Percentiles rank a stretch among this genome's conserved stretches.
Evolutionary conservation across 30 jellyfish, hydroid and myxozoan species (phyloP).

Genomic region (Aurelia aurita complex sp. Pacific): DNA sequence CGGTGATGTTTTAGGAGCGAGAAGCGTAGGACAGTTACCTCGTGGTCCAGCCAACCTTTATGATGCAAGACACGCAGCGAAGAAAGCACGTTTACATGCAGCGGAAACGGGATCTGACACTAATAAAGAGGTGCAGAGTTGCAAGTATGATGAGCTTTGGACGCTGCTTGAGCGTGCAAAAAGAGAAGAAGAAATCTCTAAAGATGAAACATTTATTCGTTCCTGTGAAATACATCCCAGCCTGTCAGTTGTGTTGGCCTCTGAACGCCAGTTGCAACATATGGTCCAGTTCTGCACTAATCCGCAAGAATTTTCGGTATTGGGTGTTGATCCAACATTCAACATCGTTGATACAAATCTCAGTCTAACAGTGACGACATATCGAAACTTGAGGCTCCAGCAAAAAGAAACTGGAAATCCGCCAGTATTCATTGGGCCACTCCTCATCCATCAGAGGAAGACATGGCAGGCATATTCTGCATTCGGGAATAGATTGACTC

Average conservation of each 20-base stretch:
- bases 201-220: conserved; percentile 4
- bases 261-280: conserved; percentile 5
- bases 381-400: conserved; percentile 4
- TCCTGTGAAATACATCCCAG: conserved; percentile 15
- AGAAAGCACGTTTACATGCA: not conserved
- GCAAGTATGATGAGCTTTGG: not conserved
- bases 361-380: conserved; percentile 14
- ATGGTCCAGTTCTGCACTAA: conserved; percentile 13
- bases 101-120: not conserved
- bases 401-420: conserved; percentile 2
- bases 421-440: conserved; percentile 28
- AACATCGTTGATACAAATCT: not conserved
- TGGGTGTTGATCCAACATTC: conserved; percentile 8
- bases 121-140: not conserved
- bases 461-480: conserved; percentile 5
- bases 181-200: conserved; percentile 13
- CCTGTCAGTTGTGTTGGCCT: conserved; percentile 6
- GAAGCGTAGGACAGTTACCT: conserved; percentile 5
- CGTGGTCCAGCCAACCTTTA: conserved; percentile 23
- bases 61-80: conserved; percentile 1
- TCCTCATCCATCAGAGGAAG: conserved; percentile 4
- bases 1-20: conserved; percentile 12
- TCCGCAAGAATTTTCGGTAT: conserved; percentile 1
- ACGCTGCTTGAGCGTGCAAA: conserved; percentile 6
- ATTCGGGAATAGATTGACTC: not conserved